Conservation (phyloP, 2,888 invertebrate genomes). For the Elysia crispata region DNA sequence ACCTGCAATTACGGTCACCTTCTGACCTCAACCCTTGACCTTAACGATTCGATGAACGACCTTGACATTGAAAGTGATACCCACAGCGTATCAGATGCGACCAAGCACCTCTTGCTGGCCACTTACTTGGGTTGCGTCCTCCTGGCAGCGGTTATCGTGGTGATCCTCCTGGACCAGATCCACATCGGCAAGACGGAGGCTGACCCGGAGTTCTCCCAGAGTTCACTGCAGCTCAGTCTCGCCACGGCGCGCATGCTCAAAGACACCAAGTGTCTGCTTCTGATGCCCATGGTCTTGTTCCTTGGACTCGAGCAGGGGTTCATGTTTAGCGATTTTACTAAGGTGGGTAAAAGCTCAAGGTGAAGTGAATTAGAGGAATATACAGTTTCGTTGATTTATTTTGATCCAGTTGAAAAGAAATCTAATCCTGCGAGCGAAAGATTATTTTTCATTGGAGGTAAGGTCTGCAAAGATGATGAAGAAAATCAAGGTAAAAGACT, state of each 20-base stretch:
- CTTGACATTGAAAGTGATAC: conserved; percentile 27
- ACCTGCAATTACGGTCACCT: conserved; percentile 45
- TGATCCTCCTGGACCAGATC: conserved; percentile 67
- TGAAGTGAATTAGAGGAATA: too few species aligned
- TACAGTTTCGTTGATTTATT: too few species aligned
- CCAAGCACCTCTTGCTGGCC: conserved; percentile 68
- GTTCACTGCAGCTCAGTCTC: conserved; percentile 66
- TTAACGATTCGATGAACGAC: conserved; percentile 35
- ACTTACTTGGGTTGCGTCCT: conserved; percentile 71
- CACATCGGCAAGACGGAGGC: conserved; percentile 57
- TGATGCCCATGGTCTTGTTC: conserved; percentile 72
- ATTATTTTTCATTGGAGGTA: too few species aligned
- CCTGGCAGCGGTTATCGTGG: conserved; percentile 68
- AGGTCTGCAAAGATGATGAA: too few species aligned
- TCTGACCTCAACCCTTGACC: conserved; percentile 36
- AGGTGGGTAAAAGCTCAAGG: conserved; percentile 60
- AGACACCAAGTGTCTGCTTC: conserved; percentile 71
- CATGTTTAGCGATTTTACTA: conserved; percentile 75
- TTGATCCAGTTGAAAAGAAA: too few species aligned
- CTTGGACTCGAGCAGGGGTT: conserved; percentile 75
- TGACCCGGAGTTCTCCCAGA: conserved; percentile 58
- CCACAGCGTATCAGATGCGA: conserved; percentile 60
- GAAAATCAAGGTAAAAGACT: too few species aligned
- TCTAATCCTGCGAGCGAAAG: too few species aligned
- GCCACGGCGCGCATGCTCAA: conserved; percentile 69